Evolutionary conservation across 2,888 invertebrate species (phyloP), one percentile per base, ranked within the genome.

Genomic region (Rhyacophila evoluta): DNA sequence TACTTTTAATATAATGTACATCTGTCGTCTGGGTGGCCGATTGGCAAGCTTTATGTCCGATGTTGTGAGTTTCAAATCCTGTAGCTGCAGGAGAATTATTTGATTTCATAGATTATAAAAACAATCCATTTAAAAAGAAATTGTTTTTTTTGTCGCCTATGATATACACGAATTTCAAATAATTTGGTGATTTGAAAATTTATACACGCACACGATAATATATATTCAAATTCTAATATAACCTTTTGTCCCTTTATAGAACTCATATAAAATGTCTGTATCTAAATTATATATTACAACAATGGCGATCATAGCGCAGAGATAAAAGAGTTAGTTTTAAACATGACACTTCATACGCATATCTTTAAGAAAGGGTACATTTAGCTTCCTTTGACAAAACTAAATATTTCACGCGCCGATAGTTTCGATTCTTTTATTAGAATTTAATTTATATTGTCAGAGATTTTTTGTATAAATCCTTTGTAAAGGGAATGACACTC

Each of bases 371-470:
- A 75, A 67, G 74, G 79, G 41, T 72, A 72, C 72, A 74, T 68
- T 71, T 70, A 41, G 41, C 37, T 39, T 77, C 75, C 68, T 28
- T 75, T 81, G 78, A 81, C 79, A 79, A 79, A 78, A 72, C 79
- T 79, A 79, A 81, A 81, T 81, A 81, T 81, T 80, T 80, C 80
- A 80, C 81, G 79, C 81, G 78, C 79, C 69, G 79, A 80, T 81
- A 75, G 79, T 55, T 78, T 28, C 38, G 71, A 67, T 79, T 78
- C 79, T 81, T 55, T 81, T 81, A 79, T 81, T 79, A 74, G 25
- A 74, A 68, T 77, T 74, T 79, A 79, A 79, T 79, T 79, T 72
- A 79, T 74, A 79, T 77, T 79, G 79, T 79, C 79, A 74, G 28
- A 29, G 73, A 38, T 72, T 79, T 79, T 77, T 77, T 79, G 74